A percentile compares a stretch with the other conserved stretches of the same genome.
Evolutionary conservation across 1,140 invertebrate genomes (phyloP).

Genomic region (Magallana angulata): DNA sequence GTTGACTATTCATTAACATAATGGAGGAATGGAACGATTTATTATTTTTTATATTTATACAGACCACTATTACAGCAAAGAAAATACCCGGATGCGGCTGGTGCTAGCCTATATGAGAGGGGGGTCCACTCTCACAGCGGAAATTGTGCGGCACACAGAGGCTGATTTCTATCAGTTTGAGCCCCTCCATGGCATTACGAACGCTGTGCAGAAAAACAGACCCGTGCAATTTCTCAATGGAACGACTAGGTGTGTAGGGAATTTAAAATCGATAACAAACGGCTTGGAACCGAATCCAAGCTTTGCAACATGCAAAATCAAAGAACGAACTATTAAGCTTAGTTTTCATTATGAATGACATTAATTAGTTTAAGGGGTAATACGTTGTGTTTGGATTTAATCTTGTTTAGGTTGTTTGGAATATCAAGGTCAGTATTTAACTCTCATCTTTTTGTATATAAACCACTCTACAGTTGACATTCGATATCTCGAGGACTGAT

Average conservation of each 20-base stretch:
- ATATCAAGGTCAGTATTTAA: no score
- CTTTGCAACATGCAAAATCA: no score
- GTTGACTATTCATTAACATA: not conserved
- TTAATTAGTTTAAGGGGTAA: no score
- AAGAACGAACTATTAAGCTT: no score
- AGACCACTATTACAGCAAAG: not conserved
- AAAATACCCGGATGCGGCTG: not conserved
- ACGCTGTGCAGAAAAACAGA: not conserved
- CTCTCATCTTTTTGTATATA: no score
- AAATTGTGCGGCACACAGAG: not conserved
- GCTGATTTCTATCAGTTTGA: constrained; percentile 15
- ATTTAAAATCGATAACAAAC: no score
- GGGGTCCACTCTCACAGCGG: constrained; percentile 13
- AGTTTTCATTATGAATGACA: no score
- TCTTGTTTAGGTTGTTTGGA: no score
- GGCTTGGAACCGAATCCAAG: no score
- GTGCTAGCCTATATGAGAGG: constrained; percentile 18
- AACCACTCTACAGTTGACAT: no score
- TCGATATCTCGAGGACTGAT: no score
- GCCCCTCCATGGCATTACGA: not conserved
- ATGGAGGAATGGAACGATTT: not conserved
- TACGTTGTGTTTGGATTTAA: no score
- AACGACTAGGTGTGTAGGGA: not conserved
- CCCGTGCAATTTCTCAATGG: not conserved
- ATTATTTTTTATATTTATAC: not conserved